A percentile compares a stretch with the other conserved stretches of the same genome.
phyloP scores from a whole-genome alignment of 2,888 invertebrate species.

The Eupithecia centaureata region DNA sequence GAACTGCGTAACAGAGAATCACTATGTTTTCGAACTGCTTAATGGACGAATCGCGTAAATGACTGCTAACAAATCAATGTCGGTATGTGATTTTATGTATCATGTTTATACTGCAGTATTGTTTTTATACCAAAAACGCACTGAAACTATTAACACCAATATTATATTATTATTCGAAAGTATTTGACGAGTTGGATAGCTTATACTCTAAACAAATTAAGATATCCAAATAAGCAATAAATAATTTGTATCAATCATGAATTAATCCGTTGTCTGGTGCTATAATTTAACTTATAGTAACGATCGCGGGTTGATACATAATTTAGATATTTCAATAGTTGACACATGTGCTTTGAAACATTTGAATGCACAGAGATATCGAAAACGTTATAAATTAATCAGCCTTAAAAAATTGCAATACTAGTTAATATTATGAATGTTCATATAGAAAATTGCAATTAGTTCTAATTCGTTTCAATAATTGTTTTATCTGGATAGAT shows the following conservation, averaged over 20 bases:
- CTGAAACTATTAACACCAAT: conserved; percentile 11
- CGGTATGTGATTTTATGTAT: conserved; percentile 20
- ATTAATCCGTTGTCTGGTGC: conserved; percentile 37
- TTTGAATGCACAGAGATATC: conserved; percentile 18
- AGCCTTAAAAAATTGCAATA: conserved; percentile 7
- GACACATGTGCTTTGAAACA: conserved; percentile 12
- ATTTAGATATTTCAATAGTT: conserved; percentile 26
- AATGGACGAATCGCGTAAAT: too few species aligned
- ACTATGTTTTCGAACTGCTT: too few species aligned
- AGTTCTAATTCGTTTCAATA: conserved; percentile 3
- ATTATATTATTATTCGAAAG: conserved; percentile 17
- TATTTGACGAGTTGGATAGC: conserved; percentile 10
- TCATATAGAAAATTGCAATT: not conserved
- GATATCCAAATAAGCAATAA: too few species aligned
- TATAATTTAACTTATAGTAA: conserved; percentile 36
- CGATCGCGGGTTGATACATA: conserved; percentile 36
- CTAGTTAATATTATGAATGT: not conserved
- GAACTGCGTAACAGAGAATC: too few species aligned
- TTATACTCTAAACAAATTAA: too few species aligned
- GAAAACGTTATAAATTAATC: not conserved
- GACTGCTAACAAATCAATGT: too few species aligned
- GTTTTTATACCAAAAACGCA: conserved; percentile 27
- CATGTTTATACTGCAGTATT: conserved; percentile 32
- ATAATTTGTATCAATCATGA: conserved; percentile 10
- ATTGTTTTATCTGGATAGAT: not conserved